A percentile compares a stretch with the other conserved stretches of the same genome.
Conservation (phyloP, 2,797 vertebrate species). For the Myotis vivesi region DNA sequence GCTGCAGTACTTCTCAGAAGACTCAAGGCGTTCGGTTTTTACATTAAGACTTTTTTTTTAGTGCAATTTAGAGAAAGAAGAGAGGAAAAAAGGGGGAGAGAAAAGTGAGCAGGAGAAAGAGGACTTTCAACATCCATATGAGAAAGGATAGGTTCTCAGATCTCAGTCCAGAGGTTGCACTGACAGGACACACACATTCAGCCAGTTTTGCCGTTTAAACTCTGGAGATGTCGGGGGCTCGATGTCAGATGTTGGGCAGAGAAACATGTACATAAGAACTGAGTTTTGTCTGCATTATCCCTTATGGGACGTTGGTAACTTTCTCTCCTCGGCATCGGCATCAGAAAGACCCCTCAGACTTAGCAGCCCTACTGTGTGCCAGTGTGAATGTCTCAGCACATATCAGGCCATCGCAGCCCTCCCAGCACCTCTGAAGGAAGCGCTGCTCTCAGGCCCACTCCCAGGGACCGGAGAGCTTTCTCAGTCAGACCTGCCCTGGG, state of each 20-base stretch:
- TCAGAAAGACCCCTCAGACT: fast-evolving
- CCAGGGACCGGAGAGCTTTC: neutral
- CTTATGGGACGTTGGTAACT: neutral
- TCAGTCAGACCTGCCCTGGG: neutral
- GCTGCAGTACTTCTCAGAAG: neutral
- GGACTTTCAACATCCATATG: neutral
- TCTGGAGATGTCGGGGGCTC: fast-evolving
- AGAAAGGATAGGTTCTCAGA: fast-evolving
- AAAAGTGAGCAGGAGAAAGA: neutral
- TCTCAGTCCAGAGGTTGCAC: neutral
- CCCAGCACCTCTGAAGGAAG: neutral
- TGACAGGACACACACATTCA: neutral
- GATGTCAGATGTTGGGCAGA: neutral
- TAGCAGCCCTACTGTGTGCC: neutral
- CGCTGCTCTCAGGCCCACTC: neutral
- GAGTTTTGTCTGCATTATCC: neutral
- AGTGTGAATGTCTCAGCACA: fast-evolving
- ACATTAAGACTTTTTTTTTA: neutral
- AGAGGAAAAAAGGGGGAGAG: neutral
- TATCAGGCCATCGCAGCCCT: neutral
- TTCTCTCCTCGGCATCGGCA: neutral
- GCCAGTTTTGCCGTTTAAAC: neutral
- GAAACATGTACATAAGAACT: neutral
- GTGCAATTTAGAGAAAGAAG: neutral
- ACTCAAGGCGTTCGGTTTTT: neutral